These are phyloP conservation scores for Catalaphyllia jardinei DNA, from an alignment of 64 coral and sea anemone genomes.

Conservation along the genomic window DNA sequence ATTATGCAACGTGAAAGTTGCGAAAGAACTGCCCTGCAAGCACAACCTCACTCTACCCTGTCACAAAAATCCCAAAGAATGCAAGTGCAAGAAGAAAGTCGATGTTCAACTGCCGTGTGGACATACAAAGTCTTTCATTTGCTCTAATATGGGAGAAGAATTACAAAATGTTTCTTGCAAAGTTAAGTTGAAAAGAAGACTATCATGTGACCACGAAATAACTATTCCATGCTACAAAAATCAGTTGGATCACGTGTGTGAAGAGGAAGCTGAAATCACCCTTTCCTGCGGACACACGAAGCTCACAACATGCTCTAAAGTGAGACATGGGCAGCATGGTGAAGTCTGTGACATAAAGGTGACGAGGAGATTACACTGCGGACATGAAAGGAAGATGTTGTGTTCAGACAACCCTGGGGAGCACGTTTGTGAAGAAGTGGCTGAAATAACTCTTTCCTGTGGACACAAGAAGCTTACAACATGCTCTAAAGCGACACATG, in stretches of 20 bases:
- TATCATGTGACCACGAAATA: conserved; percentile 28
- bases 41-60: background rate
- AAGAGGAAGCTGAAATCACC: no score
- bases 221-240: conserved; percentile 13
- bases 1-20: background rate
- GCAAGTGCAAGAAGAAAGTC: conserved; percentile 6
- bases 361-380: background rate
- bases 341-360: background rate
- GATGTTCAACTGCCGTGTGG: conserved; percentile 9
- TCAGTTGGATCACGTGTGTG: no score
- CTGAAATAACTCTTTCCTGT: background rate
- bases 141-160: background rate
- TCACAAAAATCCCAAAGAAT: background rate
- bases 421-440: background rate
- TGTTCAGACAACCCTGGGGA: background rate
- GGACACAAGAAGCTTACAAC: background rate
- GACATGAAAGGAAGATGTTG: background rate
- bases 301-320: background rate
- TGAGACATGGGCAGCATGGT: background rate
- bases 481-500: background rate
- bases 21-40: background rate
- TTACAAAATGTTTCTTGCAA: background rate
- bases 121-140: conserved; percentile 12
- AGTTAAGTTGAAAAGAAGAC: background rate
- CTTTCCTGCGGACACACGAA: no score